These are phyloP conservation scores for Reinhardtius hippoglossoides DNA, from an alignment of 2,113 vertebrate species.

Conservation along the genomic window DNA sequence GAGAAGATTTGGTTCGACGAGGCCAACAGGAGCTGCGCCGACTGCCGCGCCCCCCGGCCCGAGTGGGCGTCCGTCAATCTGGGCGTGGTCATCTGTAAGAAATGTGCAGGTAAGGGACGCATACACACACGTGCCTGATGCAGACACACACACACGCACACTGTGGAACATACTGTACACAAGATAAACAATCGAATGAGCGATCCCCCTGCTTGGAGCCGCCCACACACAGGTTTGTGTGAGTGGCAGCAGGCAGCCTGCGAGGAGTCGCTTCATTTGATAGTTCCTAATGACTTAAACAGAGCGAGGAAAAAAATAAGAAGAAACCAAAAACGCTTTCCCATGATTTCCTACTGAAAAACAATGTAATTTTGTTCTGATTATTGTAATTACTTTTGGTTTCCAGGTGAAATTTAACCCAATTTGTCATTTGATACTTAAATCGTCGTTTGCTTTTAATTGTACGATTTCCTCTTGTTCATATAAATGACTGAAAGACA, in stretches of 20 bases:
- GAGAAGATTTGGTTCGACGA: slow-evolving; percentile 99
- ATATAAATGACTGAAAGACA: too few species aligned
- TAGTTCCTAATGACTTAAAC: too few species aligned
- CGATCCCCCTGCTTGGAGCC: background rate
- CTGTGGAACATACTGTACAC: background rate
- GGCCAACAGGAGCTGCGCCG: slow-evolving; percentile 94
- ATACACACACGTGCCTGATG: background rate
- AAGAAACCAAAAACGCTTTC: too few species aligned
- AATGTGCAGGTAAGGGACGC: slow-evolving; percentile 91
- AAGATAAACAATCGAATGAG: background rate
- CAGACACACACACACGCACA: background rate
- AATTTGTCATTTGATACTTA: too few species aligned
- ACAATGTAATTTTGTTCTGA: too few species aligned
- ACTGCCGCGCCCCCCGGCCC: slow-evolving; percentile 88
- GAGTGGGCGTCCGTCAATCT: slow-evolving; percentile 99
- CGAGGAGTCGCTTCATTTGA: background rate
- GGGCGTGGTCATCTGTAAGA: slow-evolving; percentile 97
- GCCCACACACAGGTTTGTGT: background rate
- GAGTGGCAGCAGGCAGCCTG: background rate
- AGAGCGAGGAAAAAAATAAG: too few species aligned
- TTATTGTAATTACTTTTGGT: too few species aligned
- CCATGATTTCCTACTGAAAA: too few species aligned
- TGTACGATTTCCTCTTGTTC: too few species aligned
- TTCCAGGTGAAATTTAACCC: too few species aligned
- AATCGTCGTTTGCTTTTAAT: too few species aligned